Percentiles rank a stretch among this genome's conserved stretches.
phyloP scores from a whole-genome alignment of 2,888 invertebrate species.

The Conchocele bisecta region DNA sequence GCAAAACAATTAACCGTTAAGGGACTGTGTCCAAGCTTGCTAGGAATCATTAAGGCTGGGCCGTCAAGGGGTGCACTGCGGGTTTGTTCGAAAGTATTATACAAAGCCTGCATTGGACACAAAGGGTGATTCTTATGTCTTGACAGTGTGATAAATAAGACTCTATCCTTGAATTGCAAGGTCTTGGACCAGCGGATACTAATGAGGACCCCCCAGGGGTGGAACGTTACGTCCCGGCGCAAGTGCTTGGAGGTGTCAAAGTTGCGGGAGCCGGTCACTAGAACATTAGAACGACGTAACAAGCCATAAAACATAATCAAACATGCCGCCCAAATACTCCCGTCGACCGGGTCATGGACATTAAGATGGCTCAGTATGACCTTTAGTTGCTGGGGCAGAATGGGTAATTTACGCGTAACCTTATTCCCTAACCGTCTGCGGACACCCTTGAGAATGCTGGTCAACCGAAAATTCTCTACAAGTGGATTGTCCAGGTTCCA shows the following conservation, averaged over 20 bases:
- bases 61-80: neutral
- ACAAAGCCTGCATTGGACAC: slow-evolving; percentile 23
- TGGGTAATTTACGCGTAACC: slow-evolving; percentile 9
- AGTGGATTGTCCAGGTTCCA: slow-evolving; percentile 14
- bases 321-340: slow-evolving; percentile 22
- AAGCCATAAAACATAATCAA: slow-evolving; percentile 23
- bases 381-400: slow-evolving; percentile 14
- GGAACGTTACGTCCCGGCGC: slow-evolving; percentile 6
- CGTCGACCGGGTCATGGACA: slow-evolving; percentile 15
- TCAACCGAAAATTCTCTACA: slow-evolving; percentile 1
- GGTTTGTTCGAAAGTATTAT: neutral
- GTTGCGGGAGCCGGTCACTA: neutral
- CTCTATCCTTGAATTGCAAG: slow-evolving; percentile 22
- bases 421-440: slow-evolving; percentile 2
- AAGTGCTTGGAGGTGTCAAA: slow-evolving; percentile 23
- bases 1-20: no score
- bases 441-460: neutral
- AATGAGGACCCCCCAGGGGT: slow-evolving; percentile 17
- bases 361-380: slow-evolving; percentile 10
- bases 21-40: no score
- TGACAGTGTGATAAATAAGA: slow-evolving; percentile 18
- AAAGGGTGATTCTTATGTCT: slow-evolving; percentile 2
- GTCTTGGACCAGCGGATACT: slow-evolving; percentile 24
- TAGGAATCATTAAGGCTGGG: no score
- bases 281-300: slow-evolving; percentile 14